These are phyloP conservation scores for Dasysyrphus albostriatus DNA, from an alignment of 2,888 invertebrate genomes.

Conservation along the genomic window DNA sequence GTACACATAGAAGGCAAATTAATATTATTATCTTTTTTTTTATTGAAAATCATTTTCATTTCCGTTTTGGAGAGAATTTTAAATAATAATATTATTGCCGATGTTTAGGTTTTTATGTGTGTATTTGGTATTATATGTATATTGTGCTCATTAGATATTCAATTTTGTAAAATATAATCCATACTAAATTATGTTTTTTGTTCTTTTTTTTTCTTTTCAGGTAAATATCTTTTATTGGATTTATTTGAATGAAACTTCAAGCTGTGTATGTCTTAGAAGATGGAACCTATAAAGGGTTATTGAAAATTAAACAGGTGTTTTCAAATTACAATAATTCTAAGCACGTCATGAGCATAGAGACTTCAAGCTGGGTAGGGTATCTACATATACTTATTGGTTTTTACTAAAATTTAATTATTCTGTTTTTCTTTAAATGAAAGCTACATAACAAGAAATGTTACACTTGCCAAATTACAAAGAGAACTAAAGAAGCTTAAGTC, in stretches of 20 bases:
- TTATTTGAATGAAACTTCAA: background rate
- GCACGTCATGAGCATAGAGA: too few relatives aligned
- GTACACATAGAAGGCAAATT: background rate
- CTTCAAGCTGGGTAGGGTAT: too few relatives aligned
- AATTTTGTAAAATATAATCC: slow-evolving; percentile 43
- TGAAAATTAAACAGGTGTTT: background rate
- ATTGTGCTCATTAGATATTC: slow-evolving; percentile 58
- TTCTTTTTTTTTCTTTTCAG: slow-evolving; percentile 55
- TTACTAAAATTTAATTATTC: too few relatives aligned
- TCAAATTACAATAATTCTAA: too few relatives aligned
- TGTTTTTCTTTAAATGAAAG: too few relatives aligned
- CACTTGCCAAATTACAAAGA: too few relatives aligned
- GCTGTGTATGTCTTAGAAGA: background rate
- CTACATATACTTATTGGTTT: too few relatives aligned
- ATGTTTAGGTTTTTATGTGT: background rate
- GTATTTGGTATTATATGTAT: background rate
- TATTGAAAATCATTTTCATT: slow-evolving; percentile 58
- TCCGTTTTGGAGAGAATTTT: slow-evolving; percentile 61
- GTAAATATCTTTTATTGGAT: slow-evolving; percentile 45
- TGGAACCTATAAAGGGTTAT: background rate
- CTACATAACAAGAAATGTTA: too few relatives aligned
- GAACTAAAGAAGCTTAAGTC: too few relatives aligned
- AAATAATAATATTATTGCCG: slow-evolving; percentile 37
- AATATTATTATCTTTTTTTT: slow-evolving; percentile 9
- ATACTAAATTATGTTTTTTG: slow-evolving; percentile 21